Evolutionary conservation across 2,888 invertebrate species (phyloP), one percentile per base, ranked within the genome.

Genomic region (Aspidiotus rigidus): DNA sequence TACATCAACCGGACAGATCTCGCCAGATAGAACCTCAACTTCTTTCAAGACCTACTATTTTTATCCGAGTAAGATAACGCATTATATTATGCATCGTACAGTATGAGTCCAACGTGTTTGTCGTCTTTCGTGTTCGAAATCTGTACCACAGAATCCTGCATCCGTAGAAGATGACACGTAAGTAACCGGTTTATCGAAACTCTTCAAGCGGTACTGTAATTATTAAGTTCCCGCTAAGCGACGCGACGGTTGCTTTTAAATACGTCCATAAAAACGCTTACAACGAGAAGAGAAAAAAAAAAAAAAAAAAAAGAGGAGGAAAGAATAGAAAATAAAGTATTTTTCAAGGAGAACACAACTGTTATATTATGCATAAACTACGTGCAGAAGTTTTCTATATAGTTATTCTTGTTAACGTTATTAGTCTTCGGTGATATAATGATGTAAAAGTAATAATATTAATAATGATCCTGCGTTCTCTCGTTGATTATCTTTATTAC

Each of bases 221-320:
- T 59, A 59, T 40, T 41, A 59, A 59, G 59, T 59, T 59, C 59
- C 59, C 59, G 59, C 59, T 59, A 59, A 39, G 59, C 59, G 59
- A 59, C 59, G n/a, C 40, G 59, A 40, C 41, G 39, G 15, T 59
- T 59, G 28, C 28, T 28, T 28, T 28, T 28, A 28, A 28, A 28
- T 28, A 28, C 28, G 28, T 28, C 53, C 15, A 53, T 53, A 53
- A n/a, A 53, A 53, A 13, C 13, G 53, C 15, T 7, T 59, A 59
- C n/a, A 57, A 9, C 28, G 2, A 57, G 40, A 39, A 59, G 59
- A 59, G 0, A 9, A 6, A 61, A 40, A 40, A 40, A 41, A 11
- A 56, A 59, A 2, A 9, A 6, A 61, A 40, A 40, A 40, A 41
- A 11, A 56, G 40, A 60, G 13, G 9, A 40, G n/a, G 40, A 60